phyloP scores from a whole-genome alignment of 1,140 invertebrate species.

The Aplysia californica region DNA sequence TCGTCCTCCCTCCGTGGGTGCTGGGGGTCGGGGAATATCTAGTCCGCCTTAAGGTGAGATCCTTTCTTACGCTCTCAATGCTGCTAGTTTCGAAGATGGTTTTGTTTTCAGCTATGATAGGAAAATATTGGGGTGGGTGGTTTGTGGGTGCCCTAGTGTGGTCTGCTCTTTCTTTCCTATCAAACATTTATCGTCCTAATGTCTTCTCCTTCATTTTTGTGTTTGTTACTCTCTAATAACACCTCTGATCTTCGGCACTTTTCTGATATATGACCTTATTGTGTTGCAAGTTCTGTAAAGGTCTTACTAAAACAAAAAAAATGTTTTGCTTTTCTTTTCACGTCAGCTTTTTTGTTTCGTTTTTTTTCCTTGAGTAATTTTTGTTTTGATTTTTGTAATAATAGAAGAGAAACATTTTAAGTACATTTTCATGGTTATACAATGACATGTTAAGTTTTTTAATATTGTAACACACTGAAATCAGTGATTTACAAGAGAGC shows the following conservation, averaged over 20 bases:
- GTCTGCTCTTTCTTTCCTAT: background rate
- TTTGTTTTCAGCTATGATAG: too few relatives aligned
- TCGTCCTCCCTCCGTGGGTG: slow-evolving; percentile 1
- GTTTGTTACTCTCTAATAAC: too few relatives aligned
- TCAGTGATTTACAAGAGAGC: too few relatives aligned
- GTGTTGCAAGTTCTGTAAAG: too few relatives aligned
- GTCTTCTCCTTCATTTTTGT: background rate
- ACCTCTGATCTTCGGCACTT: too few relatives aligned
- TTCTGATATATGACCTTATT: too few relatives aligned
- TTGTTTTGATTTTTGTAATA: background rate
- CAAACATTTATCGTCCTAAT: too few relatives aligned
- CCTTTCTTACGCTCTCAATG: background rate
- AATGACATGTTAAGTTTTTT: too few relatives aligned
- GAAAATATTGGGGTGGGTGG: background rate
- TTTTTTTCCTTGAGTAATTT: background rate
- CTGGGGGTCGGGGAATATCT: background rate
- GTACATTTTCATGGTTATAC: too few relatives aligned
- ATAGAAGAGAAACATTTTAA: too few relatives aligned
- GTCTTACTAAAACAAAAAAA: background rate
- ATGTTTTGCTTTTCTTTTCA: background rate
- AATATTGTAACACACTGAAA: slow-evolving; percentile 2
- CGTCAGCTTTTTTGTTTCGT: background rate
- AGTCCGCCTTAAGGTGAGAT: background rate
- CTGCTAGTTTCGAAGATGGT: background rate
- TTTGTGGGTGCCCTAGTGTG: background rate